Base-by-base conservation (phyloP, 2,888 invertebrate genomes). In the Andricus quercusramuli region DNA sequence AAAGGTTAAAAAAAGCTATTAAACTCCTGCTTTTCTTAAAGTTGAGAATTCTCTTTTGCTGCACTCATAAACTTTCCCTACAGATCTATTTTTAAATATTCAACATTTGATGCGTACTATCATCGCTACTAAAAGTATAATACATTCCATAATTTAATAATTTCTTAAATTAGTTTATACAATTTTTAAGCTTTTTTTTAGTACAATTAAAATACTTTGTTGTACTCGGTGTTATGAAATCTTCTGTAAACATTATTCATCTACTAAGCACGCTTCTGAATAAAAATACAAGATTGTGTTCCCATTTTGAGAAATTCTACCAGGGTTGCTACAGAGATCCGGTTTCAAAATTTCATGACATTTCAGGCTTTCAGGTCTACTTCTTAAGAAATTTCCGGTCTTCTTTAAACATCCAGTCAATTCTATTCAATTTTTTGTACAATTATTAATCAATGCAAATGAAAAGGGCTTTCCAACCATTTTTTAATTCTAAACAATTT, bases 251-350 rank as follows among this genome's bases (percentile, higher is more conserved):
- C 4, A 25, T 25, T 13, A 1, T 15, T 13, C 2, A 6, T 62
- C 62, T 62, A 67, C 51, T 62, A 37, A 76, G 80, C 62, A 76
- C 51, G 65, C 25, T 56, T 79, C 47, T 41, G 6, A 70, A 65
- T 74, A 82, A 70, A 77, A 77, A 67, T 77, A 65, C n/a, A 78
- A 83, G 77, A 62, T 62, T 62, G 62, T 62, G 62, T 17, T 11
- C 25, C 15, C 5, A 22, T 62, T 62, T 15, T 3, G 2, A 17
- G 11, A 62, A 62, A 22, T 25, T 25, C 25, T 4, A 11, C 1
- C 25, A 13, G 13, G 11, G 5, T 44, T 44, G 44, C 44, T 44
- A 44, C 13, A 44, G 13, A 44, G 1, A 9, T 37, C 9, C 37
- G 9, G 29, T 3, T 29, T 29, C 37, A 37, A 37, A 37, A 37